A percentile compares a stretch with the other conserved stretches of the same genome.
Evolutionary conservation across 2,888 invertebrate species (phyloP).

Genomic region (Hecatera dysodea): DNA sequence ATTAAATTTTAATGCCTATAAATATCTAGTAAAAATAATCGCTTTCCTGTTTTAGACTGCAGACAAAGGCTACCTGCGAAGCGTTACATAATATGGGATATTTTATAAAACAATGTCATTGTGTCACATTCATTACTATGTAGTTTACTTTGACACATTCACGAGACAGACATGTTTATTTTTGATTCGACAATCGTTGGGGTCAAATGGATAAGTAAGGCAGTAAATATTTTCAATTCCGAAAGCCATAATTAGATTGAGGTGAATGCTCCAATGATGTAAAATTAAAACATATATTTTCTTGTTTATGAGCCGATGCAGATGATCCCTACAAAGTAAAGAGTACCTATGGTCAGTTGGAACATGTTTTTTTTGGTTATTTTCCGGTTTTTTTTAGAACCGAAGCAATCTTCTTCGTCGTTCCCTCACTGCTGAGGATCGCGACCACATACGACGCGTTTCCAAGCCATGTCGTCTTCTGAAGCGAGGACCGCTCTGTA

Average conservation of each 20-base stretch:
- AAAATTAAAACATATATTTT: not conserved
- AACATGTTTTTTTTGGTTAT: too few species aligned
- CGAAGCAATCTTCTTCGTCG: too few species aligned
- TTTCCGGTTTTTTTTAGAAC: too few species aligned
- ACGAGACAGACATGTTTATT: conserved; percentile 12
- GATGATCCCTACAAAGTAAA: too few species aligned
- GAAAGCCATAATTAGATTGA: not conserved
- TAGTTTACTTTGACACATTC: conserved; percentile 33
- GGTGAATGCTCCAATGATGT: not conserved
- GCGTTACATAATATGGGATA: conserved; percentile 28
- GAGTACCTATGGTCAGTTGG: too few species aligned
- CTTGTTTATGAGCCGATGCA: too few species aligned
- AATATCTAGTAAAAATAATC: conserved; percentile 13
- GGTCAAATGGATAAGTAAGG: not conserved
- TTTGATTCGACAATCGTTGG: not conserved
- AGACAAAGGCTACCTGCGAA: conserved; percentile 31
- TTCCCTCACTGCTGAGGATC: too few species aligned
- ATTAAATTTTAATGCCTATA: conserved; percentile 17
- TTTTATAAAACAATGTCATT: conserved; percentile 50
- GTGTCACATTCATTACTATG: conserved; percentile 27
- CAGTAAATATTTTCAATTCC: not conserved
- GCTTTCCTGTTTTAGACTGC: conserved; percentile 24
- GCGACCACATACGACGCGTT: too few species aligned
- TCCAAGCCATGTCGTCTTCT: too few species aligned
- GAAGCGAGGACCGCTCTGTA: too few species aligned